Evolutionary conservation across 2,797 vertebrate genomes (phyloP), one percentile per base, ranked within the genome.

Genomic region (Neoniphon sammara): DNA sequence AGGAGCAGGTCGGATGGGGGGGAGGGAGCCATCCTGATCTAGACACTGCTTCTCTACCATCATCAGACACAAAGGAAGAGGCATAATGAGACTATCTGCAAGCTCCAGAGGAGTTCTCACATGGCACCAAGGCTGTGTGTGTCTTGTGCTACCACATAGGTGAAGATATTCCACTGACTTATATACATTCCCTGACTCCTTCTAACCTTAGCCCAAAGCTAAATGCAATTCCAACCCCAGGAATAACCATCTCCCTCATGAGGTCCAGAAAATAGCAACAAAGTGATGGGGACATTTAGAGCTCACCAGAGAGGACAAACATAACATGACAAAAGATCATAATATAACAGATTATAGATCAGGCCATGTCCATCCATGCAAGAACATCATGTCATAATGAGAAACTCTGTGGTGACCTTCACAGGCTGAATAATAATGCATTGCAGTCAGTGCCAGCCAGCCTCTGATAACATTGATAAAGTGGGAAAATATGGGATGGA

Each of bases 1-100:
- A 70, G 78, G 83, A 88, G 83, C 83, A 70, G 74, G 82, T 75
- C 30, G 31, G 71, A 85, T 75, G 85, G 85, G 88, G 25, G 15
- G 89, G 75, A 85, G 72, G 71, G 89, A 83, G 77, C n/a, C 57
- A 12, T 73, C 25, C 70, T 59, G 17, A 78, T 85, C 64, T 60
- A 73, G 58, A 75, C 73, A 31, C 63, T 65, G 75, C 73, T 87
- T 62, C 55, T 83, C 58, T 69, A 58, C 49, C 57, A 55, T 75
- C 75, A 72, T 87, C 70, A 91, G 80, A 89, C 85, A 90, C 84
- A 85, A 85, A 86, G 76, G 79, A 82, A 61, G 1, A 56, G 53
- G 9, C 60, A 67, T 78, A 79, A 88, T 82, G 63, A 85, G 69
- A 67, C 56, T 15, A 49, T 75, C 60, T 42, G 66, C 18, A 50